Percentiles rank a stretch among this genome's conserved stretches.
phyloP scores from a whole-genome alignment of 2,113 vertebrate species.

The Scartelaos histophorus region DNA sequence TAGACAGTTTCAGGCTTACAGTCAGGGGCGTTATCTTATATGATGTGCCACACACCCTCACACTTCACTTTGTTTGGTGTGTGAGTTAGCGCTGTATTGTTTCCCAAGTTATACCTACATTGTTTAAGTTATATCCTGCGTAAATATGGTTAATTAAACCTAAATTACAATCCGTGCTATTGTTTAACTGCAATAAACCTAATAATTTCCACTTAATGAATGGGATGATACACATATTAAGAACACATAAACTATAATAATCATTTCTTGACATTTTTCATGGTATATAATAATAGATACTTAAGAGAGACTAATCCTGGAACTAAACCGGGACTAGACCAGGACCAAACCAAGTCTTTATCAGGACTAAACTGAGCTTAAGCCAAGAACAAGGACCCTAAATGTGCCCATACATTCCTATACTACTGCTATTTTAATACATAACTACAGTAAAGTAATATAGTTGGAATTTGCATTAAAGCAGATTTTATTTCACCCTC shows the following conservation, averaged over 20 bases:
- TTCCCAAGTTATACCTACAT: not conserved
- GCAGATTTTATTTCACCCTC: conserved; percentile 18
- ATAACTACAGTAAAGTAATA: not conserved
- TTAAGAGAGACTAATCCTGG: too few relatives aligned
- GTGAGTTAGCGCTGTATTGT: not conserved
- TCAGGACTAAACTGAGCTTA: too few relatives aligned
- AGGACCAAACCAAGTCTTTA: too few relatives aligned
- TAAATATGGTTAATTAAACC: not conserved
- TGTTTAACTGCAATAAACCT: not conserved
- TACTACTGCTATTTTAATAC: not conserved
- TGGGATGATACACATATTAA: too few relatives aligned
- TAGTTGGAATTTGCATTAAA: not conserved
- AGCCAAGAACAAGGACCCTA: too few relatives aligned
- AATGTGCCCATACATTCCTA: too few relatives aligned
- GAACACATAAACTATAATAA: too few relatives aligned
- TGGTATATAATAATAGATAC: too few relatives aligned
- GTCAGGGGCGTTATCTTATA: not conserved
- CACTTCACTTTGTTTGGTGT: not conserved
- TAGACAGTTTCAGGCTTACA: conserved; percentile 13
- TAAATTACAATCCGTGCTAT: not conserved
- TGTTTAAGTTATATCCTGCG: not conserved
- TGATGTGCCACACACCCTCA: conserved; percentile 1
- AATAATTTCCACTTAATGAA: not conserved
- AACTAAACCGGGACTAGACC: too few relatives aligned
- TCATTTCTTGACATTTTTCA: too few relatives aligned